Base-by-base conservation (phyloP, 2,888 invertebrate species). In the Corbicula japonica region DNA sequence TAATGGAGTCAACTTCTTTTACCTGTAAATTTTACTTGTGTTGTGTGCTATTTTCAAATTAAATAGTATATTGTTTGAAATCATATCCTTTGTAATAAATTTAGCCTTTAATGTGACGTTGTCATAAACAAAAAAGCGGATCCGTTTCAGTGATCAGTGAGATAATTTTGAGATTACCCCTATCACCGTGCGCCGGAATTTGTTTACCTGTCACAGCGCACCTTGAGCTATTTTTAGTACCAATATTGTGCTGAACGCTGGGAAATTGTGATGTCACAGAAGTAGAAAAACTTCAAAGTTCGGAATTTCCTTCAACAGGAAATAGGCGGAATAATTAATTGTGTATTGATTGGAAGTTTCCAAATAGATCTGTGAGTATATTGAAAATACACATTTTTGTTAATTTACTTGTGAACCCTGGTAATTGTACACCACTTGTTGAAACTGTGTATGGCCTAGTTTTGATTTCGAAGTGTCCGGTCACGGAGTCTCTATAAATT, bases 141-240 rank as follows among this genome's bases (percentile, higher is more conserved):
- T 21, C 26, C 21, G 6, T 34, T 32, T 56, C 56, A 18, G 35
- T 56, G 5, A 56, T 4, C 30, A 52, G 32, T 21, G 35, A 34
- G 65, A 69, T 58, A 68, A 54, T 21, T 61, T 71, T 71, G 70
- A 71, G 65, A 63, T 35, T 23, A 30, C 56, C 73, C 58, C 58
- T 65, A 73, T 65, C 70, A 61, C 35, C 60, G 48, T 44, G 48
- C 26, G 50, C 35, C 60, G 70, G 50, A 71, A 71, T 71, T 32
- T 52, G 35, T 71, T 70, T 80, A 80, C 80, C 80, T 80, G 80
- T 65, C 69, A 74, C 69, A 79, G 70, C 74, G 73, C 76, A 76
- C 80, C 80, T 80, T 80, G 72, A 34, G 56, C 73, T 80, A 80
- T 80, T 76, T 76, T 74, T 80, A 80, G 76, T n/a, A n/a, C n/a